Evolutionary conservation across 2,797 vertebrate genomes (phyloP).

Genomic region (Malurus splendens): DNA sequence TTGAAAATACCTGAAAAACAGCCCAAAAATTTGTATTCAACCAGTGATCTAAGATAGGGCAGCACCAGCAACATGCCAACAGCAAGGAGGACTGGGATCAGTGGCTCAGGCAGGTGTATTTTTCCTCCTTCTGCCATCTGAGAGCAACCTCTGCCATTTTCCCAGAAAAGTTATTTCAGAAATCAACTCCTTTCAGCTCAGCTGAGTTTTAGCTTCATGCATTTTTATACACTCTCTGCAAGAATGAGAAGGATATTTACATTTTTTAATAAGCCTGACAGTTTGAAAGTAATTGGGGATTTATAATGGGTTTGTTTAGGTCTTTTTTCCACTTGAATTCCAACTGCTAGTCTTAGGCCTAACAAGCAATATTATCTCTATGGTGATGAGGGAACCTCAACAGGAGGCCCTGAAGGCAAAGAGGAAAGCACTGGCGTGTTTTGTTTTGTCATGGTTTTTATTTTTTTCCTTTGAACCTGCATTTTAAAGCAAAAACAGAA

Average conservation of each 20-base stretch:
- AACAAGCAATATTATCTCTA: conserved; percentile 58
- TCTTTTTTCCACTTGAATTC: conserved; percentile 65
- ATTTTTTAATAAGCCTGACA: conserved; percentile 66
- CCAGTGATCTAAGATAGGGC: background rate
- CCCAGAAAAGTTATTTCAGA: conserved; percentile 13
- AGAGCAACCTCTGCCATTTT: background rate
- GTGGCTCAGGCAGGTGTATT: background rate
- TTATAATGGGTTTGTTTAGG: conserved; percentile 63
- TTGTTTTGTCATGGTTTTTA: background rate
- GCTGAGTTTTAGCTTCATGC: conserved; percentile 52
- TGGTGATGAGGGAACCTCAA: conserved; percentile 60
- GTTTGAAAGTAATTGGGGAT: conserved; percentile 68
- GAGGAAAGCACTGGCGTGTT: background rate
- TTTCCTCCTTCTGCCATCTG: background rate
- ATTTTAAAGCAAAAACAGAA: conserved; percentile 31
- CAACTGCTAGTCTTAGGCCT: conserved; percentile 51
- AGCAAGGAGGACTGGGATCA: background rate
- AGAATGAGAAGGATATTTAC: conserved; percentile 56
- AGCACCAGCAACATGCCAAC: background rate
- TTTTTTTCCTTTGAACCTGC: conserved; percentile 38
- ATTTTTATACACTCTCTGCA: conserved; percentile 58
- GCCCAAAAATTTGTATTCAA: background rate
- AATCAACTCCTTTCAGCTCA: conserved; percentile 34
- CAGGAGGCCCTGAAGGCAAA: conserved; percentile 53
- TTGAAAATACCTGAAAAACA: background rate